Conservation (phyloP, 2,113 vertebrate species). For the Peromyscus polionotus region DNA sequence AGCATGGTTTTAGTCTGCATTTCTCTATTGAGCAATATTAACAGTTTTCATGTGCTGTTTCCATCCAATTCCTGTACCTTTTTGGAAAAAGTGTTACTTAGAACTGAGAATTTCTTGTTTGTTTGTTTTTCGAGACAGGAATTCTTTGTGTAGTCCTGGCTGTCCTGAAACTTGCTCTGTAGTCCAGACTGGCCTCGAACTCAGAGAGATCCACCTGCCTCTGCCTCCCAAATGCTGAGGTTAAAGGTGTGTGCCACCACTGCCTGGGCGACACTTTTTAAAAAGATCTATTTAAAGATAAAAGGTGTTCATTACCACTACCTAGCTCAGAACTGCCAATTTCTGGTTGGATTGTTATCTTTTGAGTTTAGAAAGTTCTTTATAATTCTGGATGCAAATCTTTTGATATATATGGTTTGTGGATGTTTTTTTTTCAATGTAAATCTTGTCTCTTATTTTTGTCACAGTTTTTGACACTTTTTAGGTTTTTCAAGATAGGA, state of each 20-base stretch:
- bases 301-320: neutral
- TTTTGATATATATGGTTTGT: neutral
- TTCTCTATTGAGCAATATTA: neutral
- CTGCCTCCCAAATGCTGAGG: neutral
- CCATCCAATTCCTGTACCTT: neutral
- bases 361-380: slow-evolving; percentile 31
- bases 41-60: neutral
- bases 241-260: neutral
- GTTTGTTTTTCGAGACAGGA: neutral
- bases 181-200: neutral
- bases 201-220: neutral
- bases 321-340: neutral
- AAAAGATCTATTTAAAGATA: too few relatives aligned
- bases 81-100: neutral
- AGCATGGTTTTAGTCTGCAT: neutral
- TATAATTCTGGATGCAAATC: neutral
- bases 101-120: neutral
- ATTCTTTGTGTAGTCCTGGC: neutral
- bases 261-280: too few relatives aligned
- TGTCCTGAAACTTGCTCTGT: neutral
- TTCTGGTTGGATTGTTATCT: slow-evolving; percentile 26
- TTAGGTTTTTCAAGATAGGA: neutral
- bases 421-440: neutral
- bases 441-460: neutral
- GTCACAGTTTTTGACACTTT: neutral